Evolutionary conservation across 2,113 vertebrate genomes (phyloP), one percentile per base, ranked within the genome.

Genomic region (Puffinus mauretanicus): DNA sequence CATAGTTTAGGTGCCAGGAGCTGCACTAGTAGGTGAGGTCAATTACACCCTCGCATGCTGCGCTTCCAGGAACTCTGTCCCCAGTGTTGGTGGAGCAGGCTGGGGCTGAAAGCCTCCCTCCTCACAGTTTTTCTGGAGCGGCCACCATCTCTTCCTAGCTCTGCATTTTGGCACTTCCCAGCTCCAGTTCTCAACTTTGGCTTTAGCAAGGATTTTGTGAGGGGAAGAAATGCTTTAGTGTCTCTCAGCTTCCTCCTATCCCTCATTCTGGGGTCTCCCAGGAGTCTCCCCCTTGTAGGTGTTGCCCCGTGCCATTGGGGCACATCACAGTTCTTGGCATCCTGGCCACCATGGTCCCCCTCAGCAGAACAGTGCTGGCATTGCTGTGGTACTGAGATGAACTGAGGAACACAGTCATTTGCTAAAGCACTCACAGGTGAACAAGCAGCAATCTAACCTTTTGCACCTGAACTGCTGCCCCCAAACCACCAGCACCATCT

Each of bases 11-110:
- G 44, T 52, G 49, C 58, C 54, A 73, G 77, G 40, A 91, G 54
- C 64, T 75, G 82, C 57, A 6, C 14, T 7, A 17, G 69, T 15
- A 54, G 61, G 38, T 44, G 27, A 58, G 64, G 42, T 36, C 69
- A 55, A 19, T 32, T 34, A n/a, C n/a, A 69, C 16, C 25, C 17
- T 86, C 11, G 0, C 27, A 21, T 0, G 0, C 44, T 65, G 80
- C 27, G 83, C 83, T 38, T 84, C 60, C 46, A 69, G 77, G 58
- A 86, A 13, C 61, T 13, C 69, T 55, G 42, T 71, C 49, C 73
- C 42, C 36, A 60, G 51, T 36, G 55, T 13, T 9, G 60, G n/a
- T 18, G 29, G 27, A 82, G 12, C 46, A 54, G 47, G 24, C 19
- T 82, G 38, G 7, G 58, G 16, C 67, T 60, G 44, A 38, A 47